Base-by-base conservation (phyloP, 1,140 invertebrate species). In the Rhagoletis zephyria region DNA sequence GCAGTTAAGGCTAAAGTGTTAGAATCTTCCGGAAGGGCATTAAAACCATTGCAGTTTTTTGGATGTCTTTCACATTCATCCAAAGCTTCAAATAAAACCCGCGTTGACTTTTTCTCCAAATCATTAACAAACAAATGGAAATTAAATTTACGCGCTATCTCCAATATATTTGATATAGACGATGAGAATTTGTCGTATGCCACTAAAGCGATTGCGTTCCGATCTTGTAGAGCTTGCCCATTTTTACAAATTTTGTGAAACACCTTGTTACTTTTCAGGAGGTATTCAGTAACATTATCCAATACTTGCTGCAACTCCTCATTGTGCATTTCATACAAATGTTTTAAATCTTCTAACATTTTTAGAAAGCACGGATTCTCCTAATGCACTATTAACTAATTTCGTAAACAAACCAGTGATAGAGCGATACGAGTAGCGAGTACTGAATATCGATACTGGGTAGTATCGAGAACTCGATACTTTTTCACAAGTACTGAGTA, bases 311-410 rank as follows among this genome's bases (percentile, higher is more conserved):
- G 7, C 12, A 88, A 4, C 19, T 88, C 85, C 4, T 77, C 61
- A 1, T 56, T 19, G 64, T 67, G 85, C 59, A 88, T 86, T 74
- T 88, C 60, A 4, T 86, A 67, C 10, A 88, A 30, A 61, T 88
- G 56, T 1, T 67, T 12, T 0, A 88, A 42, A 74, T 86, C 48
- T 4, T 86, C 59, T 16, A 88, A 5, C n/a, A 70, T 60, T 56
- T 88, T 67, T 56, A 4, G 45, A 85, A 65, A 40, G 42, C 61
- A 14, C 51, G 51, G 5, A 56, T 2, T 1, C 51, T 1, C 51
- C 5, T 7, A 7, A 56, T 56, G 30, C 30, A 30, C 51, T 56
- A 56, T 56, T 56, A 56, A 56, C 16, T 63, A 74, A 6, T n/a
- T 74, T 74, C 42, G 67, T 74, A 74, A 74, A 74, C 67, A 74